Base-by-base conservation (phyloP, 2,888 invertebrate species). In the Epicampocera succincta region DNA sequence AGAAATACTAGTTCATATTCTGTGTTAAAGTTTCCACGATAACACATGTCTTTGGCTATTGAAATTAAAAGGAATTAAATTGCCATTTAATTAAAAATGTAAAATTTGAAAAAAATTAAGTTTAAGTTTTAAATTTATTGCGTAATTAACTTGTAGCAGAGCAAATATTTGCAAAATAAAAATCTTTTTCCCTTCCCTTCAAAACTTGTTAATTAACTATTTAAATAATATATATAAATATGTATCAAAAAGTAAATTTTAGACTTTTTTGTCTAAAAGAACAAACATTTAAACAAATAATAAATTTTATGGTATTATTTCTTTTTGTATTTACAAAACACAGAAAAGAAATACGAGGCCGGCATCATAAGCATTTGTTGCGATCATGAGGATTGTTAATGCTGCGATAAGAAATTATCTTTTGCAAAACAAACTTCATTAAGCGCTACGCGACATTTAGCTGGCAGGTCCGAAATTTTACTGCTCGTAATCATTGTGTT, bases 181-280 rank as follows among this genome's bases (percentile, higher is more conserved):
- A 50, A 52, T 48, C 15, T 72, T 29, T 15, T 50, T 61, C 50
- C 29, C 68, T 69, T 25, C 5, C 25, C 68, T 69, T 25, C 5
- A 2, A 54, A 54, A 44, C 13, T 44, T 69, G 68, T 56, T 69
- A 69, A 69, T 69, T 69, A 46, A 69, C 68, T 56, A 46, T 56
- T 69, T 44, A 56, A 69, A 56, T 19, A n/a, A 56, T 19, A 69
- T 56, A 33, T 29, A n/a, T n/a, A n/a, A 29, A 44, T 44, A 29
- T 44, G n/a, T 44, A 69, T 44, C 56, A 54, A 42, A 52, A 42
- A 38, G 15, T 19, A 12, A 29, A 21, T 52, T 66, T 42, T 42
- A 66, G 40, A 40, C 25, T 50, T 50, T 50, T 38, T 48, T 33
- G 17, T 8, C 19, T 17, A 33, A 19, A 40, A 65, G 19, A 50